Evolutionary conservation across 2,888 invertebrate genomes (phyloP), one percentile per base, ranked within the genome.

Genomic region (Sturmia bella): DNA sequence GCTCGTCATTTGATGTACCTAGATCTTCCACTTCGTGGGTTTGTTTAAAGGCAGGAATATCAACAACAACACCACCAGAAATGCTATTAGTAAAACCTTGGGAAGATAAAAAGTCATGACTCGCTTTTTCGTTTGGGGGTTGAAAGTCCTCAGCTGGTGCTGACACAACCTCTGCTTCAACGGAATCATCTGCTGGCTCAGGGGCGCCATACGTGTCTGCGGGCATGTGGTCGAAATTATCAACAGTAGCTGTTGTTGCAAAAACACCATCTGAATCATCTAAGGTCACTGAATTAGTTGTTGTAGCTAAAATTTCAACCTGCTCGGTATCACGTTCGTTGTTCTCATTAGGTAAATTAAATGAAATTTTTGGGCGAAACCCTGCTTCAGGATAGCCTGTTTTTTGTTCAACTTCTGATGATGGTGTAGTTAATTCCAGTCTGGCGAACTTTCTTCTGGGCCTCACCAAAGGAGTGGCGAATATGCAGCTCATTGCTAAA

Each of bases 311-410:
- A 13, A 83, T 74, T 39, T 84, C 74, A 19, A 84, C 37, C 1
- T 85, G 83, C 54, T 84, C 84, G 64, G 86, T 84, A 13, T 74
- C 56, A 43, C 83, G 59, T 27, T 85, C 84, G 5, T 86, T 85
- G 57, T 85, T 84, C 12, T 75, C 76, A 45, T 77, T 84, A 57
- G 89, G 90, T 72, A 90, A 78, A 48, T 85, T 87, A 48, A 89
- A 89, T 0, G 89, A 68, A 45, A 89, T 86, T 37, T 78, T 85
- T 2, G 89, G 89, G 1, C 89, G 86, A 48, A 87, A 89, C 2
- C 89, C 89, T n/a, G 89, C 88, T 11, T 88, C 87, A 24, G 90
- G 89, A 75, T 89, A 89, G 3, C 89, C 89, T 3, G 89, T 88
- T 37, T 84, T 86, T n/a, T 85, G 84, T 32, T 86, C 80, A 13